Percentiles rank a stretch among this genome's conserved stretches.
Conservation (phyloP, 2,888 invertebrate genomes). For the Opisthograptis luteolata region DNA sequence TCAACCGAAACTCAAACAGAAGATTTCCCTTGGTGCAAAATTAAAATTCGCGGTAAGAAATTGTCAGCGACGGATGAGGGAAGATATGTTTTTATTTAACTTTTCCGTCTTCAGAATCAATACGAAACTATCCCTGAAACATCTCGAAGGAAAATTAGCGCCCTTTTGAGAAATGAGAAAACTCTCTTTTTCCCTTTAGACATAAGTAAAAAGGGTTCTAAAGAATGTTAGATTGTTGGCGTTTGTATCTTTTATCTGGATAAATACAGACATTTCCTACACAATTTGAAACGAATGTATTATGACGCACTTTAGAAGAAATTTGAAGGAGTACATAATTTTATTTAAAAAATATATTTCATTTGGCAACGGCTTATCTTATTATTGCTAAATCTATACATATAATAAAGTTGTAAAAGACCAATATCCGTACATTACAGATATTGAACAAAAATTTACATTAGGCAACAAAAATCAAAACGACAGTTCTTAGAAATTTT, state of each 20-base stretch:
- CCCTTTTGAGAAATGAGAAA: slow-evolving; percentile 50
- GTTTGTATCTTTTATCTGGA: slow-evolving; percentile 22
- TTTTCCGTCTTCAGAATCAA: slow-evolving; percentile 36
- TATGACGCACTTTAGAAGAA: too few relatives aligned
- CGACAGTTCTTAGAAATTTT: too few relatives aligned
- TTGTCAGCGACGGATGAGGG: slow-evolving; percentile 18
- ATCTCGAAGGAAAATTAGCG: slow-evolving; percentile 47
- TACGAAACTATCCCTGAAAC: slow-evolving; percentile 37
- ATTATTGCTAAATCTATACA: too few relatives aligned
- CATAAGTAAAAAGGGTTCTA: slow-evolving; percentile 42
- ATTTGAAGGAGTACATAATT: neutral
- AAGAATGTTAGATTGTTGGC: slow-evolving; percentile 32
- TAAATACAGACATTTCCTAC: neutral
- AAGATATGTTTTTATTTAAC: slow-evolving; percentile 32
- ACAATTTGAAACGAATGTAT: too few relatives aligned
- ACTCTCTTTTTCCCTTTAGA: slow-evolving; percentile 38
- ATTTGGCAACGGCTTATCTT: too few relatives aligned
- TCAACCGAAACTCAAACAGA: slow-evolving; percentile 28
- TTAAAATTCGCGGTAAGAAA: slow-evolving; percentile 24
- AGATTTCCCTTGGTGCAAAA: slow-evolving; percentile 27
- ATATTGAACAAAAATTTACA: too few relatives aligned
- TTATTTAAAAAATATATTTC: too few relatives aligned
- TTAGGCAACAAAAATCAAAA: too few relatives aligned
- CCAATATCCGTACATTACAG: too few relatives aligned
- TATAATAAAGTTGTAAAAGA: too few relatives aligned